Evolutionary conservation across 2,888 invertebrate species (phyloP), one percentile per base, ranked within the genome.

Genomic region (Nymphalis polychloros): DNA sequence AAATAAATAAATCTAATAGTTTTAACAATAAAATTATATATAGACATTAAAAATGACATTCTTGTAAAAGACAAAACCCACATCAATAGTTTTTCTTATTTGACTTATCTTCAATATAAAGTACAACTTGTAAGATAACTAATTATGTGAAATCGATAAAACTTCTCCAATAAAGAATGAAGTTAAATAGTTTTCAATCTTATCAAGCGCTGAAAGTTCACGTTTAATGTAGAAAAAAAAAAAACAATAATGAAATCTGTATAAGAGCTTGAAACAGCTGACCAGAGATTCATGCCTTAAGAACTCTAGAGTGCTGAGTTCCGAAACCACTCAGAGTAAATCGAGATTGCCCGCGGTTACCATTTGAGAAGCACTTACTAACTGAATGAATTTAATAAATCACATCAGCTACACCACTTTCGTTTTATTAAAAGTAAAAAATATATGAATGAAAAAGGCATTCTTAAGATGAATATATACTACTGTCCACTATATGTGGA

Each of bases 241-340:
- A 23, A 35, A 19, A 57, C 35, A 57, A 19, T 27, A 59, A 60
- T 50, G 23, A 10, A 63, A 57, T 49, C 19, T 41, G 17, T 35
- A 55, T 20, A 49, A 61, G 13, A 48, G 17, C 52, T 31, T 16
- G 55, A 60, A 61, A 63, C 53, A 47, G 60, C 60, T 67, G 63
- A 70, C 63, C 50, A 63, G 63, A 64, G 31, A 53, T 53, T 53
- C 53, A 55, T 60, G 65, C 60, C 47, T 27, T 59, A 67, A 67
- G 64, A 67, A 60, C 41, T 19, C 47, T 46, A 23, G 48, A 69
- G 50, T 68, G 60, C 53, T 50, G 62, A 68, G 66, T 69, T 66
- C 55, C 71, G 66, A 69, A 68, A 72, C 64, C 68, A 72, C 68
- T 70, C 63, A 70, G 72, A 70, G 70, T 71, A 62, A 73, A 70